Percentiles rank a stretch among this genome's conserved stretches.
Conservation (phyloP, 2,888 invertebrate species). For the Myopa tessellatipennis region DNA sequence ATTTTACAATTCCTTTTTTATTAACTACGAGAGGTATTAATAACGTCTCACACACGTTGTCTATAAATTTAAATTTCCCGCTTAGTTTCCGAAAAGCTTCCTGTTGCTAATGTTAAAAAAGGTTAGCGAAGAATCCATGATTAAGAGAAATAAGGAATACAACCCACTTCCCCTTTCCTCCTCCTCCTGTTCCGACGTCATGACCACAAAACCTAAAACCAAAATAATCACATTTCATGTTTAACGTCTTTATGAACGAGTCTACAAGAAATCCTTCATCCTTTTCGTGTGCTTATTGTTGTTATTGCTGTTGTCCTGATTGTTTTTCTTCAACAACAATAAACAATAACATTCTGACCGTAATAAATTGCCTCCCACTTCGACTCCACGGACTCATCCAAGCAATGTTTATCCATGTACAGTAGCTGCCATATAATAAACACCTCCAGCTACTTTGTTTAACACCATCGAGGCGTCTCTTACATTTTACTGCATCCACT, state of each 20-base stretch:
- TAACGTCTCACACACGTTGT: constrained; percentile 58
- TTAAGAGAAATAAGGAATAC: neutral
- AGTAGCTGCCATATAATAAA: constrained; percentile 38
- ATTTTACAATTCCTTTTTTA: no score
- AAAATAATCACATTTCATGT: constrained; percentile 64
- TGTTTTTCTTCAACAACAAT: constrained; percentile 43
- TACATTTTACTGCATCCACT: constrained; percentile 51
- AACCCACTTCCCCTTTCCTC: neutral
- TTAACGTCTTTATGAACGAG: constrained; percentile 56
- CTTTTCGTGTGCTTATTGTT: constrained; percentile 7
- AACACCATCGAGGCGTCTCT: constrained; percentile 27
- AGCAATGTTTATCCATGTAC: constrained; percentile 52
- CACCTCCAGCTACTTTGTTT: constrained; percentile 34
- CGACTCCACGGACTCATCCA: constrained; percentile 57
- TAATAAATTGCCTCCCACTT: constrained; percentile 58
- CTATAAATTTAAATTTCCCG: constrained; percentile 60
- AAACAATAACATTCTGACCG: constrained; percentile 60
- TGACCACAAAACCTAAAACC: constrained; percentile 52
- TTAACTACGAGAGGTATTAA: no score
- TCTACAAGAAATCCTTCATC: constrained; percentile 27
- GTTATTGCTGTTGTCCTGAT: constrained; percentile 26
- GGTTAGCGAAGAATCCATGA: constrained; percentile 47
- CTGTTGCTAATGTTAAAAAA: constrained; percentile 45
- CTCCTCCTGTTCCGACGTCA: neutral
- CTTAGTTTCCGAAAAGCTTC: constrained; percentile 15